Conservation (phyloP, 2,113 vertebrate genomes). For the Xerus inauris region DNA sequence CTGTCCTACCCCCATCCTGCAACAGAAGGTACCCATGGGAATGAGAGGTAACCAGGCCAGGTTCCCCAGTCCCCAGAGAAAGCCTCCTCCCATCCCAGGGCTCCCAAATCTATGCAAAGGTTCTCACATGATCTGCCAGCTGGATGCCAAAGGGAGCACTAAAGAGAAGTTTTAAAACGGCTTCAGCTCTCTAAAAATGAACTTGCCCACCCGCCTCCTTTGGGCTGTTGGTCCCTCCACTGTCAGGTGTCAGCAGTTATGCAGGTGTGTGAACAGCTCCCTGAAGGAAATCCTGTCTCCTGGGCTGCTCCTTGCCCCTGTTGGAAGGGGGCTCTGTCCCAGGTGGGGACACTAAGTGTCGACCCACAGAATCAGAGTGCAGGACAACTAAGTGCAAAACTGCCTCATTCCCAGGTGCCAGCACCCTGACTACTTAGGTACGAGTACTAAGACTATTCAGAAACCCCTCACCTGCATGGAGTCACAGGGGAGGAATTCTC, state of each 20-base stretch:
- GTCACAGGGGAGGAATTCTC: background rate
- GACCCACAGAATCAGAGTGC: rapidly evolving
- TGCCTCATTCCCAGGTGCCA: no score
- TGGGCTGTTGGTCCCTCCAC: background rate
- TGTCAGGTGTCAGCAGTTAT: rapidly evolving
- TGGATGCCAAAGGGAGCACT: background rate
- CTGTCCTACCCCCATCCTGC: background rate
- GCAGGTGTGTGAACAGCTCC: no score
- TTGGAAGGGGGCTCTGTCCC: background rate
- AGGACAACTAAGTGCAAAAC: rapidly evolving
- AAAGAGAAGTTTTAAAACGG: background rate
- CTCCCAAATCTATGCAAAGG: background rate
- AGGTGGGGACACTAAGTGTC: background rate
- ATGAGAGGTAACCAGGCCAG: background rate
- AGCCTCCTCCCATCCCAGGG: background rate
- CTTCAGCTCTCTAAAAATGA: background rate
- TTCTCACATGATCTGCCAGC: background rate
- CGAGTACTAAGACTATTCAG: background rate
- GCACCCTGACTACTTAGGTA: background rate
- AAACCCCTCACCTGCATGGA: background rate
- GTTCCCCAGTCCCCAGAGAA: background rate
- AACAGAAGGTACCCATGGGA: background rate
- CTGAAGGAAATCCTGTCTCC: background rate
- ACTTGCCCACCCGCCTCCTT: background rate
- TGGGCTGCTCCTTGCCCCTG: rapidly evolving